Base-by-base conservation (phyloP, 1,140 invertebrate genomes). In the Drosophila bocqueti region DNA sequence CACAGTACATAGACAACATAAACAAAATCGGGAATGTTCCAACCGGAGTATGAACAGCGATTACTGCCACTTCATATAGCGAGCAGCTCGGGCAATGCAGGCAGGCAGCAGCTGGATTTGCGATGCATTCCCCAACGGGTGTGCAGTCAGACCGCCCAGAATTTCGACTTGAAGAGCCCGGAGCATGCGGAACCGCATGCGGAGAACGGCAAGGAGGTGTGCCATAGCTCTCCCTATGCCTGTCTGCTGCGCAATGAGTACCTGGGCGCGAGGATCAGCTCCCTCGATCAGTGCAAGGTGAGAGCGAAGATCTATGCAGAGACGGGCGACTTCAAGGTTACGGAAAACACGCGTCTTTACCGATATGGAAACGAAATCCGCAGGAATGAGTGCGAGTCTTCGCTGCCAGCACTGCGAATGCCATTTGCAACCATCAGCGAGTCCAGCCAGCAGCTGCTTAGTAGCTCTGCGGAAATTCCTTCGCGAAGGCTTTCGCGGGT, bases 401-500 rank as follows among this genome's bases (percentile, higher is more conserved):
- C 60, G 3, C 16, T 18, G 21, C 36, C 31, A 0, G 21, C 40
- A 3, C 7, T 46, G n/a, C 34, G 54, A 9, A 11, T 24, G 7
- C 59, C 76, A 3, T 72, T 79, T 6, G 40, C 59, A 3, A 59
- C 11, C 18, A 7, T 79, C 1, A 71, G 76, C 34, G 45, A 62
- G 13, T 10, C 18, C 24, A 79, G 76, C 31, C 66, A 64, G 10
- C 59, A 55, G 10, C 43, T 79, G 34, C 76, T 79, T 3, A 60
- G 67, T 34, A 54, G 63, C 45, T 63, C 67, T 0, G 54, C 60
- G 3, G 47, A 26, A 1, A 45, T 34, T 15, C 76, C 97, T 3
- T 97, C 97, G 0, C 93, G 98, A 61, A 99, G 99, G 94, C 99
- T 99, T 75, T 98, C 98, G 1, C 96, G 98, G 92, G 98, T 99